Evolutionary conservation across 2,113 vertebrate species (phyloP).

Genomic region (Coturnix japonica): DNA sequence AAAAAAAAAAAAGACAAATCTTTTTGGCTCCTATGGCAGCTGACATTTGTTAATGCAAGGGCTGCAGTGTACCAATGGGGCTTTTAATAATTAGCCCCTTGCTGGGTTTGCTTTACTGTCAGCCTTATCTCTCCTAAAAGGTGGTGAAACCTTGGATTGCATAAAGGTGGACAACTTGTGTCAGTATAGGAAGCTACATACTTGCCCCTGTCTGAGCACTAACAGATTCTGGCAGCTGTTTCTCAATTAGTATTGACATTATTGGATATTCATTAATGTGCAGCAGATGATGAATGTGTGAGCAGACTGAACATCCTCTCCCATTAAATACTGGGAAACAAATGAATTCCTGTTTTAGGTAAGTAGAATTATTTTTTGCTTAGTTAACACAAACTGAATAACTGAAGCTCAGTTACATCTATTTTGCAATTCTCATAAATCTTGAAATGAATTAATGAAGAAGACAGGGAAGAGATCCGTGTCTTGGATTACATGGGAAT

Average conservation of each 20-base stretch:
- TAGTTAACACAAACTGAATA: conserved; percentile 33
- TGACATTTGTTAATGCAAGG: neutral
- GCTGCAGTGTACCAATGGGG: neutral
- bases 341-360: conserved; percentile 26
- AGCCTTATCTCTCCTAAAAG: neutral
- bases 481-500: neutral
- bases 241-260: conserved; percentile 3
- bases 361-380: neutral
- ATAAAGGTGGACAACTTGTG: neutral
- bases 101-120: neutral
- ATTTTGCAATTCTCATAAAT: neutral
- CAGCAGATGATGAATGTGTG: conserved; percentile 33
- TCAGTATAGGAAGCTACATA: neutral
- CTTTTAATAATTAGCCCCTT: neutral
- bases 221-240: neutral
- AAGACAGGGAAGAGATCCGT: neutral
- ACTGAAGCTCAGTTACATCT: conserved; percentile 11
- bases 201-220: neutral
- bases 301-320: conserved; percentile 7
- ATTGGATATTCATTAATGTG: conserved; percentile 47
- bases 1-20: neutral
- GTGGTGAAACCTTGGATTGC: neutral
- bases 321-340: conserved; percentile 42
- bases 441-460: conserved; percentile 49
- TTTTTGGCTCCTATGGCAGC: neutral